phyloP scores from a whole-genome alignment of 2,797 vertebrate genomes.

The Falco biarmicus region DNA sequence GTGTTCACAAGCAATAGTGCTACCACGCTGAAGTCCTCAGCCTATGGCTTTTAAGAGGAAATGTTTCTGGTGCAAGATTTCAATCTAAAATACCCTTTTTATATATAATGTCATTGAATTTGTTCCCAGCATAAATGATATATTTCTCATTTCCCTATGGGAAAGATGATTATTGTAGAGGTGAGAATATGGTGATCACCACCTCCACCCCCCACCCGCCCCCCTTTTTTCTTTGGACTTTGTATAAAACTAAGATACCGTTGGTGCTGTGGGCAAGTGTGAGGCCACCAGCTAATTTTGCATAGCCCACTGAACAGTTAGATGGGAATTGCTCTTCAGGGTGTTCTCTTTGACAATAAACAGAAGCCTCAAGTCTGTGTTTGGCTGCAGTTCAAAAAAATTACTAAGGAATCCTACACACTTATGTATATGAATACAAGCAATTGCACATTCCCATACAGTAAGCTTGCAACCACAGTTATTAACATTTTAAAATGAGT shows the following conservation, averaged over 20 bases:
- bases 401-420: constrained; percentile 76
- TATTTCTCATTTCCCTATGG: background rate
- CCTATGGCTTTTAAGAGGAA: background rate
- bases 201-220: fast-evolving
- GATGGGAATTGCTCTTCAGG: constrained; percentile 77
- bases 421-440: constrained; percentile 74
- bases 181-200: background rate
- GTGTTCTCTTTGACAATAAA: constrained; percentile 79
- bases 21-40: background rate
- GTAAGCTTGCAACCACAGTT: constrained; percentile 62
- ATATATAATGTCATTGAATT: background rate
- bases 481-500: constrained; percentile 78
- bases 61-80: background rate
- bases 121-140: background rate
- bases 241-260: background rate
- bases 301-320: constrained; percentile 66
- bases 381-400: constrained; percentile 77
- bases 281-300: constrained; percentile 69
- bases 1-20: background rate
- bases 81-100: background rate
- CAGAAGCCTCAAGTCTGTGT: constrained; percentile 75
- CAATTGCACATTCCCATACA: constrained; percentile 63
- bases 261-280: constrained; percentile 4
- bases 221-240: background rate
- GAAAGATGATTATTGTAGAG: background rate